Evolutionary conservation across 1,140 invertebrate genomes (phyloP).

Genomic region (Temnothorax curvispinosus): DNA sequence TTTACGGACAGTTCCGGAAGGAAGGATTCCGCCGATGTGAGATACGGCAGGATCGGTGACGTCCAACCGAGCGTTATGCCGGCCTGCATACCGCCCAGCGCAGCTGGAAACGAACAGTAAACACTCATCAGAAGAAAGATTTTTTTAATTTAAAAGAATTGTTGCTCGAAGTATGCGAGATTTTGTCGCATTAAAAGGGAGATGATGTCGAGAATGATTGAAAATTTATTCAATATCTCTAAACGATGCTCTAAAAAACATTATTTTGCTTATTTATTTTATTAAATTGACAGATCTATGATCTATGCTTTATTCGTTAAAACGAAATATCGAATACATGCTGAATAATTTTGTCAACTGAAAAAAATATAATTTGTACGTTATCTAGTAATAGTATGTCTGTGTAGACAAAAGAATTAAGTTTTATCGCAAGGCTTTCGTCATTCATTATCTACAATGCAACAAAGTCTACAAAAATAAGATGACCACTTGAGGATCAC

Average conservation of each 20-base stretch:
- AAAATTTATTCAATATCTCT: background rate
- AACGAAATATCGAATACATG: background rate
- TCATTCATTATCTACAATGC: background rate
- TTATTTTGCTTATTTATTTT: background rate
- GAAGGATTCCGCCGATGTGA: conserved; percentile 57
- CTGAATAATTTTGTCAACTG: background rate
- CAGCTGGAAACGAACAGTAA: conserved; percentile 80
- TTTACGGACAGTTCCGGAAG: conserved; percentile 36
- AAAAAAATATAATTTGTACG: too few species aligned
- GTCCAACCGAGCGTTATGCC: conserved; percentile 87
- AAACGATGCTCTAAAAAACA: background rate
- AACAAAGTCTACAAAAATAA: background rate
- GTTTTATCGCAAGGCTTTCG: background rate
- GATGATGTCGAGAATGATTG: background rate
- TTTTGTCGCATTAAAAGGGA: background rate
- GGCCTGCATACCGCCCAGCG: conserved; percentile 85
- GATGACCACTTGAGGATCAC: background rate
- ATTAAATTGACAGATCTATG: background rate
- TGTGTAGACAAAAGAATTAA: background rate
- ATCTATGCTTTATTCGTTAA: background rate
- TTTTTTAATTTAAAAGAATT: background rate
- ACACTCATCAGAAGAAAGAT: background rate
- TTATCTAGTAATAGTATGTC: background rate
- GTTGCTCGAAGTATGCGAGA: background rate
- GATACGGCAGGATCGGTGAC: conserved; percentile 85